These are phyloP conservation scores for Siphonodentalium dalli DNA, from an alignment of 2,888 invertebrate genomes.

Conservation along the genomic window DNA sequence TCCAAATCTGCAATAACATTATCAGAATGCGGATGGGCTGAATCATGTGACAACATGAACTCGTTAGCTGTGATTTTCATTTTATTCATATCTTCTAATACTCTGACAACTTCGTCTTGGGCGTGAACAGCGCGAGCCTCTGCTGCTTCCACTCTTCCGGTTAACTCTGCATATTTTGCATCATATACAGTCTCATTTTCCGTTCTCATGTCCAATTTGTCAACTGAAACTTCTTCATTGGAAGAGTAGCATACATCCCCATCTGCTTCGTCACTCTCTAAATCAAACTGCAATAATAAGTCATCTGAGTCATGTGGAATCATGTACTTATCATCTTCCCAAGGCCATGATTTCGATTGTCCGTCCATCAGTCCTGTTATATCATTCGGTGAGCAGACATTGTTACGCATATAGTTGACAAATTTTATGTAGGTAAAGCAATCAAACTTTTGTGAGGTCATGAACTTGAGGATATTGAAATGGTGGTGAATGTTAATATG, in stretches of 20 bases:
- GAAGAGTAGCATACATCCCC: too few relatives aligned
- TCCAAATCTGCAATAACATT: constrained; percentile 32
- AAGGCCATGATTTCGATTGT: constrained; percentile 29
- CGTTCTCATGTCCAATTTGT: too few relatives aligned
- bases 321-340: constrained; percentile 48
- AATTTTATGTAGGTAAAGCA: constrained; percentile 60
- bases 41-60: constrained; percentile 32
- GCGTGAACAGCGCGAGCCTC: too few relatives aligned
- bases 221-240: too few relatives aligned
- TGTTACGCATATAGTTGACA: constrained; percentile 56
- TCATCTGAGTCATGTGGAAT: constrained; percentile 43
- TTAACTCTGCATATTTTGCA: background rate
- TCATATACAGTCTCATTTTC: constrained; percentile 13
- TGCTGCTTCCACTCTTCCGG: background rate
- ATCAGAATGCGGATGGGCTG: constrained; percentile 21
- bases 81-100: background rate
- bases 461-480: constrained; percentile 39
- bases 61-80: constrained; percentile 28
- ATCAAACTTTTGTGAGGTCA: constrained; percentile 40
- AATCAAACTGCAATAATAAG: constrained; percentile 49
- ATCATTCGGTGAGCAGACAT: too few relatives aligned
- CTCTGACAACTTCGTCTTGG: background rate
- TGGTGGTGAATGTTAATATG: constrained; percentile 40
- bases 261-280: background rate
- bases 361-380: too few relatives aligned